phyloP scores from a whole-genome alignment of 2,888 invertebrate species.

The Alcis repandata region DNA sequence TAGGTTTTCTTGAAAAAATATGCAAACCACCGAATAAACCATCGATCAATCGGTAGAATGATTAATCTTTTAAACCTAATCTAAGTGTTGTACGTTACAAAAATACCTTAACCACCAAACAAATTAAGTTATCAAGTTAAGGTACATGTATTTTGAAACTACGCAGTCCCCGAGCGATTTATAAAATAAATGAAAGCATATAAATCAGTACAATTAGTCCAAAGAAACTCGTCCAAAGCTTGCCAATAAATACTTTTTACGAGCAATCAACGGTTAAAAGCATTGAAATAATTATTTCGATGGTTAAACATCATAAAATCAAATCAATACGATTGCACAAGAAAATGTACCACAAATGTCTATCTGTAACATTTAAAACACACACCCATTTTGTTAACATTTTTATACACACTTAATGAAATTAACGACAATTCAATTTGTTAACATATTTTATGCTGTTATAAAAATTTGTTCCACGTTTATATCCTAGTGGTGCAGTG shows the following conservation, averaged over 20 bases:
- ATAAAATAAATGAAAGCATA: too few species aligned
- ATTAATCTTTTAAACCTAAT: too few species aligned
- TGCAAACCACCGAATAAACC: too few species aligned
- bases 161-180: not conserved
- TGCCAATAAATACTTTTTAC: slow-evolving; percentile 15
- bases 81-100: too few species aligned
- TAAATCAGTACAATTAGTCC: slow-evolving; percentile 1
- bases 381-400: slow-evolving; percentile 39
- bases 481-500: slow-evolving; percentile 53
- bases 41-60: too few species aligned
- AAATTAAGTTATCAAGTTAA: too few species aligned
- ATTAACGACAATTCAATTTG: slow-evolving; percentile 55
- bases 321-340: slow-evolving; percentile 29
- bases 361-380: slow-evolving; percentile 30
- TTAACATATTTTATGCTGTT: slow-evolving; percentile 53
- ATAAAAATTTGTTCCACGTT: slow-evolving; percentile 68
- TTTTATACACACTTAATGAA: slow-evolving; percentile 26
- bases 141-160: too few species aligned
- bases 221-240: slow-evolving; percentile 1
- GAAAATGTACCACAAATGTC: slow-evolving; percentile 19
- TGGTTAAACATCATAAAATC: slow-evolving; percentile 21
- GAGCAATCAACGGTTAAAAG: slow-evolving; percentile 19
- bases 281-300: slow-evolving; percentile 9
- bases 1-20: too few species aligned
- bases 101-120: too few species aligned